phyloP scores from a whole-genome alignment of 2,888 invertebrate genomes.

The Auanema sp. region DNA sequence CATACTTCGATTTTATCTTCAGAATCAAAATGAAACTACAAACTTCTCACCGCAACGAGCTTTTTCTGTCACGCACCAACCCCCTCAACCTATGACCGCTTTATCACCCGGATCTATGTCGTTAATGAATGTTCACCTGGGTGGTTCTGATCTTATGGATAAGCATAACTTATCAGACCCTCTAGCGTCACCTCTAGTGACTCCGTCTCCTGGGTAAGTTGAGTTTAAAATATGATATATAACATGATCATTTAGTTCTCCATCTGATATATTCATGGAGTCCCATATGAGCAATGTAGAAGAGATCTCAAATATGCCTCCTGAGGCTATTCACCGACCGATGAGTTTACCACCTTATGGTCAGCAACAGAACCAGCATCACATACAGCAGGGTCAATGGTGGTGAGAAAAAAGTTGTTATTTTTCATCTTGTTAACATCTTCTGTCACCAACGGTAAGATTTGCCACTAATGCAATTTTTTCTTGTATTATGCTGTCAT shows the following conservation, averaged over 20 bases:
- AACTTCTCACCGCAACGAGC: constrained; percentile 25
- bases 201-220: constrained; percentile 14
- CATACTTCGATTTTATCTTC: not conserved
- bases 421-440: not conserved
- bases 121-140: constrained; percentile 40
- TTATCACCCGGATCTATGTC: constrained; percentile 44
- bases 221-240: too few relatives aligned
- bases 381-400: constrained; percentile 13
- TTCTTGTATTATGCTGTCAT: too few relatives aligned
- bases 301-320: too few relatives aligned
- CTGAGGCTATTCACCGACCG: constrained; percentile 18
- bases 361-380: constrained; percentile 20
- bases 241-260: too few relatives aligned
- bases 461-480: too few relatives aligned
- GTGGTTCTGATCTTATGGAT: constrained; percentile 4
- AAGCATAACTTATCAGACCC: constrained; percentile 1
- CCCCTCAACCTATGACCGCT: constrained; percentile 16
- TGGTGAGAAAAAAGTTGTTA: constrained; percentile 9
- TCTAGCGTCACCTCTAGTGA: constrained; percentile 13
- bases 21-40: not conserved
- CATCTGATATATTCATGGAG: too few relatives aligned
- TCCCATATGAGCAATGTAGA: too few relatives aligned
- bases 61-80: constrained; percentile 30
- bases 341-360: constrained; percentile 35
- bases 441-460: too few relatives aligned